Conservation (phyloP, 2,888 invertebrate species). For the Platycheirus rosarum region DNA sequence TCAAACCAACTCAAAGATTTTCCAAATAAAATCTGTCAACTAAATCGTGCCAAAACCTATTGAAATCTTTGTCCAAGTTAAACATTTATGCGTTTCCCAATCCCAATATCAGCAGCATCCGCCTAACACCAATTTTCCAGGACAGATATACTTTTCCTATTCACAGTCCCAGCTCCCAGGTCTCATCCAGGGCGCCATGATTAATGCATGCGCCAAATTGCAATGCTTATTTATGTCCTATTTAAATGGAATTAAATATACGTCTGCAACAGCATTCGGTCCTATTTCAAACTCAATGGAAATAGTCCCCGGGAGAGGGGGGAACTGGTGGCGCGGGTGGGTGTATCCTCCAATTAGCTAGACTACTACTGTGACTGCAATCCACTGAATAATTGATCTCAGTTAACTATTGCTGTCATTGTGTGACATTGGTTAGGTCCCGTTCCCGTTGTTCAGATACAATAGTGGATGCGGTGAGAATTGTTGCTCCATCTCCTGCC, state of each 20-base stretch:
- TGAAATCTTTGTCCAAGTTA: conserved; percentile 38
- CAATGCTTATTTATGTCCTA: conserved; percentile 69
- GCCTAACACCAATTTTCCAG: conserved; percentile 18
- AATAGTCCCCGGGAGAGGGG: conserved; percentile 26
- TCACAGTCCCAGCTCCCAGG: not conserved
- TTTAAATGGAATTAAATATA: conserved; percentile 64
- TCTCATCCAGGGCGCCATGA: conserved; percentile 43
- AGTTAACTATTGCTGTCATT: conserved; percentile 65
- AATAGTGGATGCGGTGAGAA: conserved; percentile 35
- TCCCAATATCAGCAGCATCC: conserved; percentile 49
- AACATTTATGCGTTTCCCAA: conserved; percentile 45
- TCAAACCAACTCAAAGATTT: not conserved
- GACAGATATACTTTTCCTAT: conserved; percentile 8
- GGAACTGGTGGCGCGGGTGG: not conserved
- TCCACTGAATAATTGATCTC: conserved; percentile 69
- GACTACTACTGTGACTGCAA: conserved; percentile 55
- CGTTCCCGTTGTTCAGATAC: conserved; percentile 30
- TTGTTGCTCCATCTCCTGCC: conserved; percentile 7
- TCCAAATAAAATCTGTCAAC: not conserved
- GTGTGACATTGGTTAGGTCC: conserved; percentile 61
- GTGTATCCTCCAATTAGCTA: conserved; percentile 59
- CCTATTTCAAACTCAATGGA: conserved; percentile 61
- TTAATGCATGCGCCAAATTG: conserved; percentile 68
- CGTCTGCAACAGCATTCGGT: conserved; percentile 42
- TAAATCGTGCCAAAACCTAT: conserved; percentile 42